These are phyloP conservation scores for Ia io DNA, from an alignment of 2,113 vertebrate species.

Conservation along the genomic window DNA sequence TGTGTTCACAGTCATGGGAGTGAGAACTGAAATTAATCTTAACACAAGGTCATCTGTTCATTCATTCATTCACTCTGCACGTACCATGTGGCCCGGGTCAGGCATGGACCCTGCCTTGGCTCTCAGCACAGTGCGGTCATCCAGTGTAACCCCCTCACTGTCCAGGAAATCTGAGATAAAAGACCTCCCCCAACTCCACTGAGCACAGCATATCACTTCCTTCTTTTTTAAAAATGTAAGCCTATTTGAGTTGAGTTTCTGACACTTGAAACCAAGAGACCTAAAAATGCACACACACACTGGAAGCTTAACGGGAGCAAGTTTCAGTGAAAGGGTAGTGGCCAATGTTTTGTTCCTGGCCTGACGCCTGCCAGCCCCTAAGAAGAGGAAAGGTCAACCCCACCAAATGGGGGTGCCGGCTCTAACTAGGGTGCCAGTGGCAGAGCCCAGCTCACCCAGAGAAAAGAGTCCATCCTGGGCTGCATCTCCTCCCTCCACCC, in stretches of 20 bases:
- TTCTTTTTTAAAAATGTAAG: background rate
- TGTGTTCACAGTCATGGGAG: background rate
- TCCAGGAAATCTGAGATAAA: background rate
- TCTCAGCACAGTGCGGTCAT: background rate
- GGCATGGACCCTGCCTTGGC: background rate
- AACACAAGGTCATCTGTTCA: background rate
- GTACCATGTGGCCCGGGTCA: rapidly evolving
- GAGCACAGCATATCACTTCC: background rate
- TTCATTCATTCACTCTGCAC: background rate
- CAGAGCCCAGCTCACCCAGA: background rate
- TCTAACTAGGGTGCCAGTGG: background rate
- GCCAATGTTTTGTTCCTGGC: background rate
- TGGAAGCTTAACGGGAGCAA: background rate
- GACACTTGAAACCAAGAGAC: background rate
- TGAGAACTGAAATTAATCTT: background rate
- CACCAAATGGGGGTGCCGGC: background rate
- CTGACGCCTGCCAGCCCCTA: background rate
- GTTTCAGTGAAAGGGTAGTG: background rate
- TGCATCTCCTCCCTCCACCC: constrained; percentile 3
- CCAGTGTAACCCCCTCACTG: background rate
- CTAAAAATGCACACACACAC: background rate
- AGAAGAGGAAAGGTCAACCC: background rate
- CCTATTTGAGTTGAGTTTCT: background rate
- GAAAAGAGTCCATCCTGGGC: background rate
- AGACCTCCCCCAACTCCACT: background rate